Evolutionary conservation across 2,113 vertebrate species (phyloP), one percentile per base, ranked within the genome.

Genomic region (Camarhynchus parvulus): DNA sequence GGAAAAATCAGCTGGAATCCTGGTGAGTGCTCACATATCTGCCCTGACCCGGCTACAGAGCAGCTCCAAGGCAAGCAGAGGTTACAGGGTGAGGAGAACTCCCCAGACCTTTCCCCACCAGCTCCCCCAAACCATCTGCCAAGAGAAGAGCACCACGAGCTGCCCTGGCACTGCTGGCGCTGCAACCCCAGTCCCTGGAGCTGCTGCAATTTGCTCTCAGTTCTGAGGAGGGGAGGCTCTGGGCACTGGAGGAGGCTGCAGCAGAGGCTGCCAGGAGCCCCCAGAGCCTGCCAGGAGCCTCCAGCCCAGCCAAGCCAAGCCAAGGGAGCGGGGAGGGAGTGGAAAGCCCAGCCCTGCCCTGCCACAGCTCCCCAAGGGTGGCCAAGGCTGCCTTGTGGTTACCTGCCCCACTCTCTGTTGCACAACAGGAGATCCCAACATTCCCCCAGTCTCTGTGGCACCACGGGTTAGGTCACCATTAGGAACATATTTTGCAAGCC

Each of bases 401-500:
- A 96, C 96, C 94, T 97, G 96, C 94, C 94, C 70, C 62, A 6
- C 77, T 91, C 88, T 68, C 44, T 50, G 70, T 92, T 76, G 95
- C 90, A 86, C 95, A 96, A 89, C 74, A 70, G 92, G 88, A 94
- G 83, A 85, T 47, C 82, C 44, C 31, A 89, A 74, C 47, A 55
- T 46, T 46, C 95, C 95, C 95, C 92, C 97, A 91, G 96, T 39
- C 96, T 87, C 50, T 83, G 97, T 97, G 96, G 97, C 96, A 96
- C 91, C 94, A 67, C 2, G 92, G 95, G 70, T 95, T 93, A 83
- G 94, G 16, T 56, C 39, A 49, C 91, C 87, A 89, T 96, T 97
- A 95, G 96, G 96, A 97, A 96, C 91, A 92, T 86, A 90, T 73
- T 98, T 97, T 98, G 96, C 89, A 97, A 93, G 22, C 96, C 93